A percentile compares a stretch with the other conserved stretches of the same genome.
phyloP scores from a whole-genome alignment of 2,888 invertebrate species.

The Bugula neritina region DNA sequence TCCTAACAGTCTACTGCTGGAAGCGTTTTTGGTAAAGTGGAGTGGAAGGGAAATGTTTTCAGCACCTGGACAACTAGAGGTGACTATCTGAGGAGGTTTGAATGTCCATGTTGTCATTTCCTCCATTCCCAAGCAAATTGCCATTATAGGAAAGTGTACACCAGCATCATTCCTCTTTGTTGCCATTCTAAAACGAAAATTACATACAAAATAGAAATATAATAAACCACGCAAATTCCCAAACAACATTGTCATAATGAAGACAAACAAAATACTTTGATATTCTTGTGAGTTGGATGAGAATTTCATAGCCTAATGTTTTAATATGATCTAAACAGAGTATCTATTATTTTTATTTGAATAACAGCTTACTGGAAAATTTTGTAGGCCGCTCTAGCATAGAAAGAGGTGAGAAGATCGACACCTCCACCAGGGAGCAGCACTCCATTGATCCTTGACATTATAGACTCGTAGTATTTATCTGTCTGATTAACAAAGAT shows the following conservation, averaged over 20 bases:
- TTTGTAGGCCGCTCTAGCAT: constrained; percentile 67
- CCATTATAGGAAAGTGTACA: constrained; percentile 77
- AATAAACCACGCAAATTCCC: too few species aligned
- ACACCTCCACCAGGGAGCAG: constrained; percentile 77
- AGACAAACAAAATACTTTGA: too few species aligned
- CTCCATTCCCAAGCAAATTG: constrained; percentile 83
- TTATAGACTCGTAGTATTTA: constrained; percentile 61
- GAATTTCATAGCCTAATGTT: too few species aligned
- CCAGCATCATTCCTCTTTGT: constrained; percentile 62
- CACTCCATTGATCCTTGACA: constrained; percentile 57
- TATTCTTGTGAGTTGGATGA: too few species aligned
- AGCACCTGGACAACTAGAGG: constrained; percentile 60
- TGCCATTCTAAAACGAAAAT: constrained; percentile 10
- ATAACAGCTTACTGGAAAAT: constrained; percentile 51
- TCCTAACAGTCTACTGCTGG: constrained; percentile 63
- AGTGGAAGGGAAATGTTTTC: constrained; percentile 62
- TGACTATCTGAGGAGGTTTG: constrained; percentile 56
- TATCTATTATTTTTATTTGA: too few species aligned
- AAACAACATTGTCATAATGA: too few species aligned
- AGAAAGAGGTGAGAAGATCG: constrained; percentile 65
- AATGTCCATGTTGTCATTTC: constrained; percentile 59
- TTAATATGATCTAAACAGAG: not conserved
- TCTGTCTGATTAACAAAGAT: constrained; percentile 57
- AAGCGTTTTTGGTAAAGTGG: constrained; percentile 58
- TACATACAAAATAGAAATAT: too few species aligned